These are phyloP conservation scores for Panagrolaimus sp. DNA, from an alignment of 1,140 invertebrate genomes.

Conservation along the genomic window DNA sequence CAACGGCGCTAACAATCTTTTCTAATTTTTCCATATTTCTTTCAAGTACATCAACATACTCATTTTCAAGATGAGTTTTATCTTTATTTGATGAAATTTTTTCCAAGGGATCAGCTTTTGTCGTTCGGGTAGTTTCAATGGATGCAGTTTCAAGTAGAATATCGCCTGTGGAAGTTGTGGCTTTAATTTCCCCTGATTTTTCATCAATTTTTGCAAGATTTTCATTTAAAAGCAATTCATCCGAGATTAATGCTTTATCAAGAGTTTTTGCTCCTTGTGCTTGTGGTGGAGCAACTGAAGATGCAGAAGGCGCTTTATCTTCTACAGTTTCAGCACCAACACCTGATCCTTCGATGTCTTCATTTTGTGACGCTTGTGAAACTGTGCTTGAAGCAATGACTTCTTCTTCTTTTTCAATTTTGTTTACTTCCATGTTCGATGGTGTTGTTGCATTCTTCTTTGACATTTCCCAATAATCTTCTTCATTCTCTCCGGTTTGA, in stretches of 20 bases:
- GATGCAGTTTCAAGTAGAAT: conserved; percentile 27
- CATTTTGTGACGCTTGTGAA: background rate
- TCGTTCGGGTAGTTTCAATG: conserved; percentile 27
- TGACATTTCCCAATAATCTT: conserved; percentile 31
- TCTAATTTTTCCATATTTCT: conserved; percentile 32
- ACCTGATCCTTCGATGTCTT: background rate
- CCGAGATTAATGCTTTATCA: conserved; percentile 8
- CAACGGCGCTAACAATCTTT: conserved; percentile 39
- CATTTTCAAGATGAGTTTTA: background rate
- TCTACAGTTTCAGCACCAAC: background rate
- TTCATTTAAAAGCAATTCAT: conserved; percentile 1
- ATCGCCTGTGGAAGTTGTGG: conserved; percentile 1
- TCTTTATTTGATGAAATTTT: conserved; percentile 18
- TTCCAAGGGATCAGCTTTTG: conserved; percentile 30
- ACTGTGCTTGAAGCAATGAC: background rate
- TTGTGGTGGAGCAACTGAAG: background rate
- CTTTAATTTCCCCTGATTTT: background rate
- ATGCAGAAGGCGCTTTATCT: background rate
- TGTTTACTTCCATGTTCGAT: background rate
- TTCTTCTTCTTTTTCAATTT: background rate
- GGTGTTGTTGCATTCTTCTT: conserved; percentile 12
- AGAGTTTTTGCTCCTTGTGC: conserved; percentile 5
- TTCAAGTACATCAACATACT: conserved; percentile 3
- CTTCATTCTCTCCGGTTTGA: conserved; percentile 31
- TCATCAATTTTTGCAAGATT: conserved; percentile 15